Evolutionary conservation across 2,113 vertebrate species (phyloP).

Genomic region (Crotalus tigris): DNA sequence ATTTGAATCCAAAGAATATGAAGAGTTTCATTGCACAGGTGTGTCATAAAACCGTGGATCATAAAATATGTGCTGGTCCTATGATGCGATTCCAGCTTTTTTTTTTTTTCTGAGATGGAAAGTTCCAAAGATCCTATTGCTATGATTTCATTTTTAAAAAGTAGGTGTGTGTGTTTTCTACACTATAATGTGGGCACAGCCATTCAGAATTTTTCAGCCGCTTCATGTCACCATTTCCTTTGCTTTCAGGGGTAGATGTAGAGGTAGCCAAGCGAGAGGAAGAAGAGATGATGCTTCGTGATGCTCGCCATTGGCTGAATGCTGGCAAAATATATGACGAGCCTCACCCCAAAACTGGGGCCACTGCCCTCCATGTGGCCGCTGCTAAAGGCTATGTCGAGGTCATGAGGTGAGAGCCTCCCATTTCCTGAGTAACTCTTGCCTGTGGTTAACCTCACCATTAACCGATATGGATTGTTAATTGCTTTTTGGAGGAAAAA

Average conservation of each 20-base stretch:
- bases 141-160: not conserved
- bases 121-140: not conserved
- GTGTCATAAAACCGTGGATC: not conserved
- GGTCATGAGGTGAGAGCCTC: constrained; percentile 79
- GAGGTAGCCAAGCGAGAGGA: constrained; percentile 81
- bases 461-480: not conserved
- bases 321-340: constrained; percentile 73
- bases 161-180: too few relatives aligned
- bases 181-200: not conserved
- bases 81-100: not conserved
- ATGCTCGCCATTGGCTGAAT: constrained; percentile 80
- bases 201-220: accelerated
- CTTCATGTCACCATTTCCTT: not conserved
- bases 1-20: not conserved
- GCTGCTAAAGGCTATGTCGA: constrained; percentile 90
- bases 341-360: constrained; percentile 79
- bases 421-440: not conserved
- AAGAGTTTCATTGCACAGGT: not conserved
- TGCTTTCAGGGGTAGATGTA: constrained; percentile 79
- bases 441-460: not conserved
- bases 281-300: constrained; percentile 81
- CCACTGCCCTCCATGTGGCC: constrained; percentile 86
- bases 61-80: not conserved
- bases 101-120: not conserved
- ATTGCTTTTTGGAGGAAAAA: not conserved